Percentiles rank a stretch among this genome's conserved stretches.
phyloP scores from a whole-genome alignment of 2,888 invertebrate genomes.

The Dexiosoma caninum region DNA sequence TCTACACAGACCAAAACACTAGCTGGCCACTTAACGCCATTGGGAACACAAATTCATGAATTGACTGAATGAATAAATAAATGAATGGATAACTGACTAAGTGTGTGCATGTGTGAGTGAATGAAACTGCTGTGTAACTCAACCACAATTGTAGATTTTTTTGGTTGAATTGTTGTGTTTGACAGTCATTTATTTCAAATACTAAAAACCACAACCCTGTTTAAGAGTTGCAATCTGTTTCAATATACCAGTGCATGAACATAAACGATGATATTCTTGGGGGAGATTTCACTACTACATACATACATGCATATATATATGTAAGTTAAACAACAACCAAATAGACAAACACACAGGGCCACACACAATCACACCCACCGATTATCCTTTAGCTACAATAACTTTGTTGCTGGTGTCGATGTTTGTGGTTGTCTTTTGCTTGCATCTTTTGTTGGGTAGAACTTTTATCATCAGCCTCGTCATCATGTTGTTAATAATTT shows the following conservation, averaged over 20 bases:
- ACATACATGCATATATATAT: too few species aligned
- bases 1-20: slow-evolving; percentile 14
- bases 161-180: slow-evolving; percentile 48
- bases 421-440: slow-evolving; percentile 45
- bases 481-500: slow-evolving; percentile 63
- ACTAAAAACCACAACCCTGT: slow-evolving; percentile 74
- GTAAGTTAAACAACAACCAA: too few species aligned
- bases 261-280: slow-evolving; percentile 66
- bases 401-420: slow-evolving; percentile 49
- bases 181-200: slow-evolving; percentile 74
- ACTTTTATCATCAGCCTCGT: slow-evolving; percentile 37
- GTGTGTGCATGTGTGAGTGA: background rate
- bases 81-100: background rate
- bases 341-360: too few species aligned
- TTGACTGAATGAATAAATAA: background rate
- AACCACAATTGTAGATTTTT: slow-evolving; percentile 39
- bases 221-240: slow-evolving; percentile 76
- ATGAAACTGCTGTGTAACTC: slow-evolving; percentile 17
- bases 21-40: slow-evolving; percentile 44
- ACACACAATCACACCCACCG: slow-evolving; percentile 4
- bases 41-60: slow-evolving; percentile 19
- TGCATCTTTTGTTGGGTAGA: background rate
- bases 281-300: slow-evolving; percentile 49
- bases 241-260: slow-evolving; percentile 76
- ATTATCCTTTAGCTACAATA: background rate